Evolutionary conservation across 2,888 invertebrate species (phyloP).

Genomic region (Sminthurinus aureus): DNA sequence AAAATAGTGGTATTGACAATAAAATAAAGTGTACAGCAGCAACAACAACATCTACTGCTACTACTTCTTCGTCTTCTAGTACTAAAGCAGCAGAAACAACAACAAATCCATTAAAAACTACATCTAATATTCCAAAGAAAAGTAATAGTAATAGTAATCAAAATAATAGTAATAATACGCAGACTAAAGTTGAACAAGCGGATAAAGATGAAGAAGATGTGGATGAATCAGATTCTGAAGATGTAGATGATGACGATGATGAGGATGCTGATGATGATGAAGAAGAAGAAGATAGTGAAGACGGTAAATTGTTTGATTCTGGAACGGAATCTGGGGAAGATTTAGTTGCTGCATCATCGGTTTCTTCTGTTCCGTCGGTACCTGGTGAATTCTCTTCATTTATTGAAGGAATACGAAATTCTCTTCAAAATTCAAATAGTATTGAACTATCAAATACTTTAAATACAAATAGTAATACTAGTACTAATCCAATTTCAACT

Average conservation of each 20-base stretch:
- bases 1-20: not conserved
- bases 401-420: slow-evolving; percentile 62
- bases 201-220: slow-evolving; percentile 30
- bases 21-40: slow-evolving; percentile 23
- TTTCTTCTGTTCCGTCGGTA: not conserved
- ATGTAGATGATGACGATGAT: slow-evolving; percentile 29
- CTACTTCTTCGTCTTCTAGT: too few species aligned
- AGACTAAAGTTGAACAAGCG: slow-evolving; percentile 7
- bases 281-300: slow-evolving; percentile 22
- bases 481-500: not conserved
- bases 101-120: too few species aligned
- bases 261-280: slow-evolving; percentile 14
- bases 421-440: slow-evolving; percentile 63
- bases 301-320: slow-evolving; percentile 68
- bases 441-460: slow-evolving; percentile 20
- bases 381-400: slow-evolving; percentile 58
- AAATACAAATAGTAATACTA: not conserved
- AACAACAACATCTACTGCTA: not conserved
- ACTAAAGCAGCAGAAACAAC: too few species aligned
- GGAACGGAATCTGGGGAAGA: slow-evolving; percentile 77
- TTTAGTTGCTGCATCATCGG: slow-evolving; percentile 42
- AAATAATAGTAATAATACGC: not conserved
- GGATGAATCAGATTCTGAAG: slow-evolving; percentile 21
- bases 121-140: not conserved
- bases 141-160: not conserved